phyloP scores from a whole-genome alignment of 2,113 vertebrate species.

The Eudorcas thomsonii region DNA sequence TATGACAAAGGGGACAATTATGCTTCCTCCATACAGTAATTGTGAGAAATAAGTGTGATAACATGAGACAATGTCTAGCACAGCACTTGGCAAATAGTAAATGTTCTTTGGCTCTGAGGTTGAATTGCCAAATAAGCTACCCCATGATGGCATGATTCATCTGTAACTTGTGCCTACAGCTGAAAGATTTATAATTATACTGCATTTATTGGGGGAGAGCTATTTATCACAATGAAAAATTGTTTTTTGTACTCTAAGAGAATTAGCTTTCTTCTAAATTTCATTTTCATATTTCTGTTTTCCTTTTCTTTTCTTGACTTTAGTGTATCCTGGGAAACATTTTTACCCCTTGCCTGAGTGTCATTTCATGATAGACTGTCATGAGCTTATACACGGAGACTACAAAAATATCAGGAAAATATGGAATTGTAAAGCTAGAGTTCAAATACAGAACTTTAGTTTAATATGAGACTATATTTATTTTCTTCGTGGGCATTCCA shows the following conservation, averaged over 20 bases:
- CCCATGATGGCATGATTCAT: not conserved
- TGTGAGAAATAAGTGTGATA: constrained; percentile 18
- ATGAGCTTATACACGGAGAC: not conserved
- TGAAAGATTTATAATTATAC: constrained; percentile 41
- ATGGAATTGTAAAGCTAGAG: not conserved
- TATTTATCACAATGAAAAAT: constrained; percentile 28
- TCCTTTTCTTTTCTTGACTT: not conserved
- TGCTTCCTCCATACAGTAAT: not conserved
- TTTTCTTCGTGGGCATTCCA: not conserved
- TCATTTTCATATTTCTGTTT: not conserved
- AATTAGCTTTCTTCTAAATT: constrained; percentile 29
- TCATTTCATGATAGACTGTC: not conserved
- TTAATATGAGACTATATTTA: not conserved
- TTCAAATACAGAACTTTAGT: not conserved
- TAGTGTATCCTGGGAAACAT: not conserved
- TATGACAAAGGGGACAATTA: not conserved
- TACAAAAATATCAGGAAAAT: not conserved
- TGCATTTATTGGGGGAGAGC: not conserved
- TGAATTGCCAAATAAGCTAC: constrained; percentile 23
- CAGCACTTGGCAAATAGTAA: constrained; percentile 11
- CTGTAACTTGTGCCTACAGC: constrained; percentile 25
- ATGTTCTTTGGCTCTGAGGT: constrained; percentile 18
- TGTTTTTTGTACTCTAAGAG: not conserved
- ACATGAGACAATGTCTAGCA: not conserved
- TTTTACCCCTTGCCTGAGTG: not conserved